These are phyloP conservation scores for Ormyrus rosae DNA, from an alignment of 2,888 invertebrate genomes.

Conservation along the genomic window DNA sequence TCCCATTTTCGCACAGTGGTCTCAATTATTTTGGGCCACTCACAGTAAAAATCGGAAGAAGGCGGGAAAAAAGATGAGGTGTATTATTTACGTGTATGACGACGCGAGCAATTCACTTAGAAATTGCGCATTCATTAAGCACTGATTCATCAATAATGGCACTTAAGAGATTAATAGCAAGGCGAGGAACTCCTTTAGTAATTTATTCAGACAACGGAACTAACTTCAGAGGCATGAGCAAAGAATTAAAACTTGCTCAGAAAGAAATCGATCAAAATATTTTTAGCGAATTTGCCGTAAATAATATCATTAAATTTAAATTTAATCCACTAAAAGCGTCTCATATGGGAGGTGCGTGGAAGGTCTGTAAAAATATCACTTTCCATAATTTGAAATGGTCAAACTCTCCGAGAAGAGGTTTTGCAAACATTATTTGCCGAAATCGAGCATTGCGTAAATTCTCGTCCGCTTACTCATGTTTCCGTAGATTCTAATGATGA, in stretches of 20 bases:
- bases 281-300: background rate
- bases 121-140: slow-evolving; percentile 40
- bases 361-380: background rate
- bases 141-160: slow-evolving; percentile 48
- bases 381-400: background rate
- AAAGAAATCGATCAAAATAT: background rate
- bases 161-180: slow-evolving; percentile 49
- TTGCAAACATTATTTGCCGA: background rate
- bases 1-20: slow-evolving; percentile 56
- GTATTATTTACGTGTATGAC: slow-evolving; percentile 58
- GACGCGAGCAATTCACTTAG: slow-evolving; percentile 53
- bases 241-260: slow-evolving; percentile 42
- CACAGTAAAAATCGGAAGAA: slow-evolving; percentile 52
- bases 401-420: too few relatives aligned
- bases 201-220: slow-evolving; percentile 58
- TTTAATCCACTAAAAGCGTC: background rate
- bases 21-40: slow-evolving; percentile 60
- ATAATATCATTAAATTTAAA: background rate
- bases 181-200: slow-evolving; percentile 50
- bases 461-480: slow-evolving; percentile 31
- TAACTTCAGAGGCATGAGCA: slow-evolving; percentile 52
- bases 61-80: slow-evolving; percentile 55
- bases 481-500: slow-evolving; percentile 5
- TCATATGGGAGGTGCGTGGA: too few relatives aligned
- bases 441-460: background rate